Conservation (phyloP, 2,888 invertebrate genomes). For the Oscheius sp. region DNA sequence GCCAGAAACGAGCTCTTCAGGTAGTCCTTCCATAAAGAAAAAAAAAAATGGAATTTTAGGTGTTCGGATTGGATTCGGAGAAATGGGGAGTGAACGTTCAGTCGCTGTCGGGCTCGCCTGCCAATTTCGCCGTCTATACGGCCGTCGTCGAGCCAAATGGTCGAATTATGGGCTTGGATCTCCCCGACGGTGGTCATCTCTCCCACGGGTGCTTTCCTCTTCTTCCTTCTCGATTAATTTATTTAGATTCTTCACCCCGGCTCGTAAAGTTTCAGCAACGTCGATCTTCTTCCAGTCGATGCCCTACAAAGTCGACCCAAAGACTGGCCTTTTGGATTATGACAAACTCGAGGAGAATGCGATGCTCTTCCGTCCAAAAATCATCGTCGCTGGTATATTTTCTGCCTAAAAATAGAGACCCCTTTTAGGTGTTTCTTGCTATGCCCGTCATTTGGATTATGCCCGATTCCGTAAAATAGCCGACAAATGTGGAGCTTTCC, state of each 20-base stretch:
- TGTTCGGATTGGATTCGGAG: slow-evolving; percentile 84
- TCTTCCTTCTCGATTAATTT: not conserved
- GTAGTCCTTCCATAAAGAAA: slow-evolving; percentile 28
- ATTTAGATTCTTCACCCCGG: slow-evolving; percentile 84
- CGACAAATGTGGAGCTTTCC: slow-evolving; percentile 85
- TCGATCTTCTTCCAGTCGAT: slow-evolving; percentile 97
- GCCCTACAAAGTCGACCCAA: slow-evolving; percentile 88
- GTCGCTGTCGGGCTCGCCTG: slow-evolving; percentile 94
- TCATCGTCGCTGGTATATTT: slow-evolving; percentile 86
- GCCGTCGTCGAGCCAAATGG: slow-evolving; percentile 85
- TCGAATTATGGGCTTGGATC: slow-evolving; percentile 91
- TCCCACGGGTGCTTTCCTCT: slow-evolving; percentile 74
- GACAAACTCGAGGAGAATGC: slow-evolving; percentile 86
- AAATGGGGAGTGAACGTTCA: slow-evolving; percentile 98
- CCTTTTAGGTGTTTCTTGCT: slow-evolving; percentile 83
- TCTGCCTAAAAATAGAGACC: not conserved
- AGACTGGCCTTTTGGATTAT: slow-evolving; percentile 91
- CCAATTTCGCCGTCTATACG: slow-evolving; percentile 96
- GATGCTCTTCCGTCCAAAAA: slow-evolving; percentile 86
- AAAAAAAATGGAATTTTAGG: slow-evolving; percentile 75
- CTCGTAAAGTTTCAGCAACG: slow-evolving; percentile 92
- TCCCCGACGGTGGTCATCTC: slow-evolving; percentile 94
- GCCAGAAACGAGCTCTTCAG: slow-evolving; percentile 85
- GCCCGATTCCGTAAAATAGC: slow-evolving; percentile 84
- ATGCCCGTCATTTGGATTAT: slow-evolving; percentile 91